A percentile compares a stretch with the other conserved stretches of the same genome.
phyloP scores from a whole-genome alignment of 2,797 vertebrate species.

The Triplophysa bombifrons region DNA sequence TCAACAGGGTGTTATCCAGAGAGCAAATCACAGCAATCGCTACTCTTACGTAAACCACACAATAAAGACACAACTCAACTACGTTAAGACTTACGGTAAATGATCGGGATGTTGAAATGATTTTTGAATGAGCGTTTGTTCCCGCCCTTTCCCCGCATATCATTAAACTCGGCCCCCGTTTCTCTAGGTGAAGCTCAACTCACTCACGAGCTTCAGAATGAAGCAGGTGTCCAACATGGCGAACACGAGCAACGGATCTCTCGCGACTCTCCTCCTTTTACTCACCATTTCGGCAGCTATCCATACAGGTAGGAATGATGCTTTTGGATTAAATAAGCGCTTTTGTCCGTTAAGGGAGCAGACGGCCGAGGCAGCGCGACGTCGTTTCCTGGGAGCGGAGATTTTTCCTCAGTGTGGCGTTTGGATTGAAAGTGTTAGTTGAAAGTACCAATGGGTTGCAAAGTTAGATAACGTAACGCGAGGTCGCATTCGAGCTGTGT shows the following conservation, averaged over 20 bases:
- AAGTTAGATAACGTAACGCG: constrained; percentile 15
- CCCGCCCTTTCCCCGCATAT: constrained; percentile 48
- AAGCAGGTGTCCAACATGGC: constrained; percentile 97
- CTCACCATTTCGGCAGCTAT: constrained; percentile 83
- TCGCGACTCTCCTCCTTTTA: constrained; percentile 84
- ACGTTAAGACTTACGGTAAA: neutral
- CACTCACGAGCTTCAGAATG: constrained; percentile 78
- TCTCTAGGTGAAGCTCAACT: constrained; percentile 73
- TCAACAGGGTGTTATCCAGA: constrained; percentile 1
- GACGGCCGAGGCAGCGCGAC: neutral
- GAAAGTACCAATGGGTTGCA: constrained; percentile 9
- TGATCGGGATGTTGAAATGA: neutral
- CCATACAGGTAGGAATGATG: constrained; percentile 81
- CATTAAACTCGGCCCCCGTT: constrained; percentile 37
- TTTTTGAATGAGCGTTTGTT: constrained; percentile 51
- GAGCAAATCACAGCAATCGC: neutral
- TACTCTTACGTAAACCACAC: neutral
- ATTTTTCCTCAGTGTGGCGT: constrained; percentile 10
- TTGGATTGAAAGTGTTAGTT: constrained; percentile 27
- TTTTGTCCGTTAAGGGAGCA: neutral
- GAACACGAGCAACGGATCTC: constrained; percentile 83
- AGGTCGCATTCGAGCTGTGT: neutral
- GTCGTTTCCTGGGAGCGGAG: neutral
- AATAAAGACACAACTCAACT: neutral
- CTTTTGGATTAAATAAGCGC: constrained; percentile 13